phyloP scores from a whole-genome alignment of 2,113 vertebrate species.

The Puffinus mauretanicus region DNA sequence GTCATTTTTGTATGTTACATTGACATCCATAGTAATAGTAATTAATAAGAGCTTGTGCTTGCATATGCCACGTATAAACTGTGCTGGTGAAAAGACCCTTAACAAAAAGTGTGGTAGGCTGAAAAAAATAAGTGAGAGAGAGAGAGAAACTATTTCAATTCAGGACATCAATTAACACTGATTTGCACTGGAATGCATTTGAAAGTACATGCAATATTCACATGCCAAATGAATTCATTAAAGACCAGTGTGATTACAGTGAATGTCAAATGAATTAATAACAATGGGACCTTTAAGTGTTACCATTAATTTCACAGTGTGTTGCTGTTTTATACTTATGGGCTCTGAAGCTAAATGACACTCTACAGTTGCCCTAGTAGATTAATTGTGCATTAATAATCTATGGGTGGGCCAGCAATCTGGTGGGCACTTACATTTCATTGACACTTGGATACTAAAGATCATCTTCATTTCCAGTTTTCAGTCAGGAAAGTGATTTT shows the following conservation, averaged over 20 bases:
- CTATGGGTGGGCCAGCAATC: constrained; percentile 68
- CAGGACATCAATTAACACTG: constrained; percentile 65
- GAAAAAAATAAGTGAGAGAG: neutral
- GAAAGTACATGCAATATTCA: constrained; percentile 70
- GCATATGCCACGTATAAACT: neutral
- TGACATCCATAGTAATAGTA: neutral
- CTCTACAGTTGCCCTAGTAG: constrained; percentile 70
- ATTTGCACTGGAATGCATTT: constrained; percentile 61
- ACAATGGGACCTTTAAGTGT: constrained; percentile 78
- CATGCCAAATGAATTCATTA: constrained; percentile 77
- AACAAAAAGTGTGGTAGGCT: constrained; percentile 4
- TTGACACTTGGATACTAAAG: constrained; percentile 52
- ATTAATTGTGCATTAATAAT: constrained; percentile 80
- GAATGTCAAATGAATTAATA: constrained; percentile 83
- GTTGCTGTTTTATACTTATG: constrained; percentile 75
- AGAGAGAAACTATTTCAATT: constrained; percentile 23
- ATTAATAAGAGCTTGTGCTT: neutral
- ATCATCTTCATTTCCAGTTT: constrained; percentile 66
- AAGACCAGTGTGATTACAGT: constrained; percentile 76
- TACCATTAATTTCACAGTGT: constrained; percentile 80
- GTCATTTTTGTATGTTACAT: neutral
- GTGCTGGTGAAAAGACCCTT: neutral
- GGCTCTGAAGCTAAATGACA: constrained; percentile 78
- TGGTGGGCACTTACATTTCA: constrained; percentile 69
- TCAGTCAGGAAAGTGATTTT: constrained; percentile 49